phyloP scores from a whole-genome alignment of 2,797 vertebrate species.

The Cyprinodon diabolis region DNA sequence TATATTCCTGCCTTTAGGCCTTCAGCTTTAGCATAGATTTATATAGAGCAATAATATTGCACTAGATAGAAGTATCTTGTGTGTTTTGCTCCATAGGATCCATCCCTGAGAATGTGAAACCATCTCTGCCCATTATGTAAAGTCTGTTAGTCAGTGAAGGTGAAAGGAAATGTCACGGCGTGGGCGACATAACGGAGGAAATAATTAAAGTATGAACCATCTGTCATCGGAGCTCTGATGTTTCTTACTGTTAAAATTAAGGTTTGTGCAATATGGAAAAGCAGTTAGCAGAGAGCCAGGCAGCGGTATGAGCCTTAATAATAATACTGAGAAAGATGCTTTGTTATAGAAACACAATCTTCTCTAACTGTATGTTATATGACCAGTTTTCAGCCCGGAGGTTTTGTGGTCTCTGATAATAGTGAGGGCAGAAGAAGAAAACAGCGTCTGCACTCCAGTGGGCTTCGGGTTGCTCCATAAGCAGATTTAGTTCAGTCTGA shows the following conservation, averaged over 20 bases:
- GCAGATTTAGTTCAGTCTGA: constrained; percentile 40
- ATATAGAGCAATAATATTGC: background rate
- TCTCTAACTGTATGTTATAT: constrained; percentile 58
- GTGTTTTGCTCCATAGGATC: constrained; percentile 11
- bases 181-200: constrained; percentile 72
- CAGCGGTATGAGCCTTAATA: constrained; percentile 45
- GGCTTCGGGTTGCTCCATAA: constrained; percentile 41
- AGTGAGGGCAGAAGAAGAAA: constrained; percentile 24
- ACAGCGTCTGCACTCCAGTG: constrained; percentile 9
- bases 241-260: constrained; percentile 47
- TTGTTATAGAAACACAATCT: constrained; percentile 73
- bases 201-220: constrained; percentile 48
- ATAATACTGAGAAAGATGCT: constrained; percentile 59
- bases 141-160: constrained; percentile 79
- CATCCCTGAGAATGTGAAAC: constrained; percentile 66
- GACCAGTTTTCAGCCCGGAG: constrained; percentile 37
- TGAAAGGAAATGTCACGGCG: constrained; percentile 80
- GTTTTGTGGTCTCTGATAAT: constrained; percentile 55
- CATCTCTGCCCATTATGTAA: constrained; percentile 65
- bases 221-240: constrained; percentile 18
- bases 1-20: background rate
- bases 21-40: background rate
- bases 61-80: constrained; percentile 6
- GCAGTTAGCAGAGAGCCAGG: constrained; percentile 34
- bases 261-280: constrained; percentile 50